These are phyloP conservation scores for Girardinichthys multiradiatus DNA, from an alignment of 2,113 vertebrate species.

Conservation along the genomic window DNA sequence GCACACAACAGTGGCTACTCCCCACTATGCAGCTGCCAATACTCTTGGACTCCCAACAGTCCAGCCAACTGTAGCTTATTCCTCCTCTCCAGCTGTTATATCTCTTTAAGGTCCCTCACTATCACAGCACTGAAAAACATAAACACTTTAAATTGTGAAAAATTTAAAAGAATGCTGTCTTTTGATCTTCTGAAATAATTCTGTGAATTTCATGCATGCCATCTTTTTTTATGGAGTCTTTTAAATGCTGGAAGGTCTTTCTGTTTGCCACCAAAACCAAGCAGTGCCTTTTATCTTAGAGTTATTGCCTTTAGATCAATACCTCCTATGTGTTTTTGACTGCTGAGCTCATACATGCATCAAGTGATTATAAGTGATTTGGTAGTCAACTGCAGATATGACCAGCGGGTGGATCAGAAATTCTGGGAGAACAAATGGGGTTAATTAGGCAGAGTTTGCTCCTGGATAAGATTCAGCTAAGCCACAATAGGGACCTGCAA, in stretches of 20 bases:
- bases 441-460: constrained; percentile 79
- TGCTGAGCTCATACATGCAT: constrained; percentile 32
- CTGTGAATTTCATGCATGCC: constrained; percentile 17
- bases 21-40: constrained; percentile 50
- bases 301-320: constrained; percentile 52
- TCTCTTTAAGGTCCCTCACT: constrained; percentile 33
- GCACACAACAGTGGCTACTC: constrained; percentile 42
- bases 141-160: constrained; percentile 45
- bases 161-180: constrained; percentile 37
- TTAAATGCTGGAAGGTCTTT: neutral
- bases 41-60: constrained; percentile 40
- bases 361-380: constrained; percentile 53
- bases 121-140: constrained; percentile 33
- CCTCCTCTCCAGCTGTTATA: constrained; percentile 32
- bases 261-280: constrained; percentile 19
- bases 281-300: constrained; percentile 33
- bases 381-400: constrained; percentile 50
- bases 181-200: constrained; percentile 40
- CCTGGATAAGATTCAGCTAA: constrained; percentile 77
- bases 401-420: constrained; percentile 69
- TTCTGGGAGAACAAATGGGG: constrained; percentile 79
- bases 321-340: constrained; percentile 64
- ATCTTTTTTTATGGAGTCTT: constrained; percentile 18
- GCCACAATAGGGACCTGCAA: constrained; percentile 74
- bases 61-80: constrained; percentile 54